Evolutionary conservation across 2,888 invertebrate genomes (phyloP).

Genomic region (Ecliptopera silaceata): DNA sequence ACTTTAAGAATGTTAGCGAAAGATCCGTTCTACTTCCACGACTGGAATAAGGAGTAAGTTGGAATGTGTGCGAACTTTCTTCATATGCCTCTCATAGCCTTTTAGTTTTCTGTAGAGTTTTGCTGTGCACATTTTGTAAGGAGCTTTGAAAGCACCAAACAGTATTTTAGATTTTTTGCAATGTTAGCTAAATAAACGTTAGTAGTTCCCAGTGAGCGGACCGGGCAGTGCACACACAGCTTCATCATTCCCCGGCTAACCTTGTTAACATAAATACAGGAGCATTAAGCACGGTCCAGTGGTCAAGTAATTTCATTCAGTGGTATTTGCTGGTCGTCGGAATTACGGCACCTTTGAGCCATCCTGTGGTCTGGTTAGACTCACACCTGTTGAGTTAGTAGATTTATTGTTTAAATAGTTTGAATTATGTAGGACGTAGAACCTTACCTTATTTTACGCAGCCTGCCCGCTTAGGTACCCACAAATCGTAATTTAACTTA

Average conservation of each 20-base stretch:
- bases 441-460: not conserved
- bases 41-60: constrained; percentile 44
- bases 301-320: constrained; percentile 32
- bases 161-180: not conserved
- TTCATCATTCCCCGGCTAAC: constrained; percentile 18
- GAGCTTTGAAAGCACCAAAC: not conserved
- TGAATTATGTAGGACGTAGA: constrained; percentile 3
- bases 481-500: not conserved
- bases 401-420: constrained; percentile 22
- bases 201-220: not conserved
- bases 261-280: constrained; percentile 21
- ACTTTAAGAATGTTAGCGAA: constrained; percentile 44
- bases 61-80: constrained; percentile 57
- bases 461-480: not conserved
- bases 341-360: constrained; percentile 23
- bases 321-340: constrained; percentile 18
- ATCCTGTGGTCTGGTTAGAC: constrained; percentile 18
- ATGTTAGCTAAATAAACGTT: not conserved
- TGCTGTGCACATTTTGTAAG: constrained; percentile 31
- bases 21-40: constrained; percentile 43
- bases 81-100: constrained; percentile 60
- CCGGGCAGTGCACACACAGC: not conserved
- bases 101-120: constrained; percentile 27
- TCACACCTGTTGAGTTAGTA: constrained; percentile 25
- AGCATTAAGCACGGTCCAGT: constrained; percentile 19